Evolutionary conservation across 2,888 invertebrate genomes (phyloP).

Genomic region (Epicampocera succincta): DNA sequence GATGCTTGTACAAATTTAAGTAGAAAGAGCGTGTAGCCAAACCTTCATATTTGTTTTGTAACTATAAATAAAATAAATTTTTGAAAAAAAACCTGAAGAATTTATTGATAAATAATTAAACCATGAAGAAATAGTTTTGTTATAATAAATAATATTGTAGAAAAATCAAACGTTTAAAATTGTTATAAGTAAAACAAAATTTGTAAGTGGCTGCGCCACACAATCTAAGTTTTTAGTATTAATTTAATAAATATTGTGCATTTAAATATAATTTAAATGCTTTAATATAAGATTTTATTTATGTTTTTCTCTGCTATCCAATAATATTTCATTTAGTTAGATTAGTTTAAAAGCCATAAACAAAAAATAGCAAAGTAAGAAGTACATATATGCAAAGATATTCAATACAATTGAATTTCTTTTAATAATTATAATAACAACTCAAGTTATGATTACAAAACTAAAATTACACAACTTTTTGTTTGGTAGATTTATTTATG

Average conservation of each 20-base stretch:
- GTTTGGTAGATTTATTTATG: conserved; percentile 49
- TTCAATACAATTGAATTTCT: conserved; percentile 66
- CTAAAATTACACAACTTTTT: conserved; percentile 35
- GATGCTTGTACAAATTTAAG: conserved; percentile 55
- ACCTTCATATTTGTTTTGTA: conserved; percentile 47
- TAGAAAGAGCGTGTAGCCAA: conserved; percentile 23
- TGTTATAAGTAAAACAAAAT: conserved; percentile 51
- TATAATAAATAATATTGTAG: conserved; percentile 22
- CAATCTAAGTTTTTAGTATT: conserved; percentile 47
- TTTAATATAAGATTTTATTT: conserved; percentile 53
- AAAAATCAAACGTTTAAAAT: conserved; percentile 43
- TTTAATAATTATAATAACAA: conserved; percentile 30
- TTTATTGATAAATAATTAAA: conserved; percentile 28
- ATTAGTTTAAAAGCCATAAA: not conserved
- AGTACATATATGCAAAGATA: conserved; percentile 44
- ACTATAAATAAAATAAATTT: conserved; percentile 25
- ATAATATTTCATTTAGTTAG: conserved; percentile 38
- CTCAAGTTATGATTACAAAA: not conserved
- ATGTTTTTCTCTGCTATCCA: conserved; percentile 44
- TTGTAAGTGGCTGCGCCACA: conserved; percentile 67
- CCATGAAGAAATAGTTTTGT: conserved; percentile 24
- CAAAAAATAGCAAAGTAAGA: conserved; percentile 3
- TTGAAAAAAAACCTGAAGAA: not conserved
- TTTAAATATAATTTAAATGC: conserved; percentile 69
- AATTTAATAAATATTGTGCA: conserved; percentile 63